Evolutionary conservation across 2,113 vertebrate genomes (phyloP).

Genomic region (Myrmophylax atrothorax): DNA sequence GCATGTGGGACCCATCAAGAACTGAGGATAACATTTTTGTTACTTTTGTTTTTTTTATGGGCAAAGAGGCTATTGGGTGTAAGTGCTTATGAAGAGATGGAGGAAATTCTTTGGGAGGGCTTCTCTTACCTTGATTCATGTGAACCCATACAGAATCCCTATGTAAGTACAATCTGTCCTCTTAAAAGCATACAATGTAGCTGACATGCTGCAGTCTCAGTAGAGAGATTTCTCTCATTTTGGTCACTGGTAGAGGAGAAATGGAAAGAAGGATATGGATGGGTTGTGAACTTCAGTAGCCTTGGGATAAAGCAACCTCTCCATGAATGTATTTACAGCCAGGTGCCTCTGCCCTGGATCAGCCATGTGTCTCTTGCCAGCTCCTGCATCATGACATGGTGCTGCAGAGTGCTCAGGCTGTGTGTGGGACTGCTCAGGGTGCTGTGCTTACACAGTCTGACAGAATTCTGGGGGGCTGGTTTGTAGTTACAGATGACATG

Average conservation of each 20-base stretch:
- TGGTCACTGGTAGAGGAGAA: not conserved
- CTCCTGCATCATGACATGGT: not conserved
- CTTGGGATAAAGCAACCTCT: not conserved
- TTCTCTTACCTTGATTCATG: not conserved
- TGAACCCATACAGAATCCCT: not conserved
- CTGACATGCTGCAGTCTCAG: not conserved
- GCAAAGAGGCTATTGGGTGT: not conserved
- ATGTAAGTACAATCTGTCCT: not conserved
- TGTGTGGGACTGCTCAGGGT: not conserved
- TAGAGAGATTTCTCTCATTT: not conserved
- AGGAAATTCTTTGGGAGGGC: not conserved
- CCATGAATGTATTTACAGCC: not conserved
- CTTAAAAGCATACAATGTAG: not conserved
- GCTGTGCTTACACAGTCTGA: not conserved
- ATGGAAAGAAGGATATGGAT: not conserved
- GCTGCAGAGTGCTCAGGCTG: not conserved
- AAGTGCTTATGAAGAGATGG: not conserved
- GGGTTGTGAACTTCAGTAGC: not conserved
- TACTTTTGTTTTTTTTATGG: not conserved
- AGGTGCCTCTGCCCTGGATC: not conserved
- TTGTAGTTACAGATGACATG: conserved; percentile 95
- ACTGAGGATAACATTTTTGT: not conserved
- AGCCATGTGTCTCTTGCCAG: not conserved
- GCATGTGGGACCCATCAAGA: not conserved
- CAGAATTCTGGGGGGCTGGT: conserved; percentile 14